Evolutionary conservation across 2,888 invertebrate genomes (phyloP).

Genomic region (Chloroclysta siterata): DNA sequence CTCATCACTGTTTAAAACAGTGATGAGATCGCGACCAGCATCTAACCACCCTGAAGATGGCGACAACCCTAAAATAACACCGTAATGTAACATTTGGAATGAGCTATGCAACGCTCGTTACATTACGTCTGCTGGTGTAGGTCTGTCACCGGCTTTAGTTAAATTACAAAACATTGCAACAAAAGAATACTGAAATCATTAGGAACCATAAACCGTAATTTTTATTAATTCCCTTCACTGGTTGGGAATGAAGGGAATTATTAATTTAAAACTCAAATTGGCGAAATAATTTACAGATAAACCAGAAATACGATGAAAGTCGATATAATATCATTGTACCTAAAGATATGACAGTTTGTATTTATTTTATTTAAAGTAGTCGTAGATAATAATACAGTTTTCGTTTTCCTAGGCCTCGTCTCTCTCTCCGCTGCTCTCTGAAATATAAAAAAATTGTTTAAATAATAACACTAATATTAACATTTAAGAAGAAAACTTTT

Average conservation of each 20-base stretch:
- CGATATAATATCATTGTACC: slow-evolving; percentile 50
- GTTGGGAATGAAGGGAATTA: slow-evolving; percentile 62
- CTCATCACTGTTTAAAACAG: too few relatives aligned
- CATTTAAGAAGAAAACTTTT: not conserved
- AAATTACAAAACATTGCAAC: not conserved
- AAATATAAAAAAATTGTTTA: slow-evolving; percentile 36
- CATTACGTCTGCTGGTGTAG: not conserved
- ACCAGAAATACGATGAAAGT: slow-evolving; percentile 11
- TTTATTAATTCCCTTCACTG: slow-evolving; percentile 59
- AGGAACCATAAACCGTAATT: slow-evolving; percentile 56
- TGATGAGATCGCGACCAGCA: too few relatives aligned
- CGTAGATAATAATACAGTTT: slow-evolving; percentile 58
- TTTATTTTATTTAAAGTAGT: slow-evolving; percentile 53
- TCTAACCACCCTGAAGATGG: not conserved
- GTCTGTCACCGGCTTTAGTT: not conserved
- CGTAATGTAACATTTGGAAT: not conserved
- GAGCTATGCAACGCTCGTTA: not conserved
- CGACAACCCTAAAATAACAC: not conserved
- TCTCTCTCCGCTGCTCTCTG: slow-evolving; percentile 65
- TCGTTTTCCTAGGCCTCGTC: slow-evolving; percentile 76
- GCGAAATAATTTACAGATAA: slow-evolving; percentile 12
- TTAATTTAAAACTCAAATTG: slow-evolving; percentile 1
- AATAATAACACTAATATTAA: not conserved
- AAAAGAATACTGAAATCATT: slow-evolving; percentile 38
- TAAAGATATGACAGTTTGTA: slow-evolving; percentile 57